Evolutionary conservation across 2,113 vertebrate species (phyloP).

Genomic region (Alces alces): DNA sequence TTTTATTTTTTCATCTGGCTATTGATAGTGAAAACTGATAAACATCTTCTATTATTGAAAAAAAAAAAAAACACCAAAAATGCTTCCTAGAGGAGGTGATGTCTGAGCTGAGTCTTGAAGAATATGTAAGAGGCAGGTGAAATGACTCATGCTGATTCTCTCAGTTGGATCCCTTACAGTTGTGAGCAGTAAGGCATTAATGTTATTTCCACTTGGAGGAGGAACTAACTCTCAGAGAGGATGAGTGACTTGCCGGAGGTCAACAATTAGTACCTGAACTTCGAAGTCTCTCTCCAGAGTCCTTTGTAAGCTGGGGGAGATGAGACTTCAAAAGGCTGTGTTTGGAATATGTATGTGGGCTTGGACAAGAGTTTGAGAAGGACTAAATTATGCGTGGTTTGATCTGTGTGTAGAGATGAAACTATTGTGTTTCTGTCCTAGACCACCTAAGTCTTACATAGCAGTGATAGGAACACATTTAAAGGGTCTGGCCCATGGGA

Average conservation of each 20-base stretch:
- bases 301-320: constrained; percentile 77
- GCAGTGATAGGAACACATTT: neutral
- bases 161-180: neutral
- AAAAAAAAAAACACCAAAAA: neutral
- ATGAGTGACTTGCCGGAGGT: neutral
- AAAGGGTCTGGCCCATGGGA: neutral
- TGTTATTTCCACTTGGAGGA: neutral
- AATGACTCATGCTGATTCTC: neutral
- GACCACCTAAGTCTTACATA: neutral
- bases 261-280: neutral
- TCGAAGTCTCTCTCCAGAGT: neutral
- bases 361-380: constrained; percentile 10
- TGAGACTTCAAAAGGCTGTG: neutral
- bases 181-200: neutral
- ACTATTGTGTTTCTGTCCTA: neutral
- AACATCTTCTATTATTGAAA: neutral
- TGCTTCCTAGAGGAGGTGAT: neutral
- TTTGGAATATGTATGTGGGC: neutral
- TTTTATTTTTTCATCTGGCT: neutral
- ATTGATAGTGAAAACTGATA: neutral
- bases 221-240: neutral
- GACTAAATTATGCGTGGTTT: neutral
- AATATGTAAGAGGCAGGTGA: neutral
- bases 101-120: neutral
- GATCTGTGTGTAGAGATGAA: neutral